phyloP scores from a whole-genome alignment of 2,888 invertebrate genomes.

The Cataglyphis livida region DNA sequence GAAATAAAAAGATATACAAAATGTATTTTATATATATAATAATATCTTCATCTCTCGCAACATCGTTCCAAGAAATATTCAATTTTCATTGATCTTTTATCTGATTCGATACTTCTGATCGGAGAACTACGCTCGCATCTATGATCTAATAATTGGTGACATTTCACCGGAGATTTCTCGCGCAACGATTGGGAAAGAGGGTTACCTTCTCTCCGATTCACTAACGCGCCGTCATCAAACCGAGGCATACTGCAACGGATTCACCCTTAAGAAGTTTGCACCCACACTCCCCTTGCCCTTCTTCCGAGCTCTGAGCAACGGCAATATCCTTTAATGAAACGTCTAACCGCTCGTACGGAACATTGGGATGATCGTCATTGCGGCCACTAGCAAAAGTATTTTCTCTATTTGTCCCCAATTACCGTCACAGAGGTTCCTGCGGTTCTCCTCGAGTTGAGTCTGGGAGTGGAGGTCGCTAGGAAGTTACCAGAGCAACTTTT shows the following conservation, averaged over 20 bases:
- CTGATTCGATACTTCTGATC: constrained; percentile 48
- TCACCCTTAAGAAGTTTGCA: constrained; percentile 47
- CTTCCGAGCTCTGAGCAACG: background rate
- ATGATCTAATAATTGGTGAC: constrained; percentile 65
- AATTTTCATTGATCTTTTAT: constrained; percentile 38
- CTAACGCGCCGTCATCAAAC: constrained; percentile 27
- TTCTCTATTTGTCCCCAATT: constrained; percentile 79
- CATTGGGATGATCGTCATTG: constrained; percentile 58
- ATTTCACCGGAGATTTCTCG: constrained; percentile 41
- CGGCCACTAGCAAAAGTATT: constrained; percentile 67
- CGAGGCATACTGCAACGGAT: constrained; percentile 30
- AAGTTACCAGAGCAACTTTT: constrained; percentile 67
- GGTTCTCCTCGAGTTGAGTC: constrained; percentile 62
- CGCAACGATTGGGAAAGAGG: background rate
- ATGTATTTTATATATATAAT: too few species aligned
- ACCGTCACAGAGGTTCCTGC: constrained; percentile 64
- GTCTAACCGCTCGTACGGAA: constrained; percentile 67
- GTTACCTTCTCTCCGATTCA: constrained; percentile 32
- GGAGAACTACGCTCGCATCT: constrained; percentile 42
- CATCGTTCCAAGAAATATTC: background rate
- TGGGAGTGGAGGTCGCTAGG: constrained; percentile 53
- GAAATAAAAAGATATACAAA: background rate
- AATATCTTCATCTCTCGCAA: too few species aligned
- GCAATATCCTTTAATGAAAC: constrained; percentile 80
- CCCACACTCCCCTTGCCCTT: background rate